phyloP scores from a whole-genome alignment of 2,113 vertebrate genomes.

The Oncorhynchus kisutch region DNA sequence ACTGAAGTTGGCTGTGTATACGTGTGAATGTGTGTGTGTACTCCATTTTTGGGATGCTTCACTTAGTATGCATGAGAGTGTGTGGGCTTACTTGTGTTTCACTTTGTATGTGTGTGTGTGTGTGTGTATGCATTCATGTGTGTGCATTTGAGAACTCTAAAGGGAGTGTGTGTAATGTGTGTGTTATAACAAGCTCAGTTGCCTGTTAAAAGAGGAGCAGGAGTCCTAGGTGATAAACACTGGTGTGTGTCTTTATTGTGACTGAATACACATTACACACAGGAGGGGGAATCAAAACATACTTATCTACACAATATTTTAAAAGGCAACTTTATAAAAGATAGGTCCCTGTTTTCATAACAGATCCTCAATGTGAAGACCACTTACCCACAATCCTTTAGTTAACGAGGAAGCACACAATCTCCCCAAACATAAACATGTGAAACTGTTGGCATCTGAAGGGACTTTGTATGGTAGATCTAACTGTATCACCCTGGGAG shows the following conservation, averaged over 20 bases:
- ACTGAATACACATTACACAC: conserved; percentile 68
- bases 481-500: conserved; percentile 24
- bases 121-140: not conserved
- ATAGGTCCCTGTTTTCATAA: conserved; percentile 20
- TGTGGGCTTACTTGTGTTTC: not conserved
- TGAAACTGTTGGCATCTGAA: conserved; percentile 32
- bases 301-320: conserved; percentile 48
- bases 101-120: not conserved
- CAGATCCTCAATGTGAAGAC: conserved; percentile 76
- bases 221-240: conserved; percentile 38
- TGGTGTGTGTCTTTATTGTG: conserved; percentile 69
- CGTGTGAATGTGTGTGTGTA: not conserved
- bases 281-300: conserved; percentile 50
- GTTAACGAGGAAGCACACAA: not conserved
- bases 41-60: not conserved
- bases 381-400: conserved; percentile 34
- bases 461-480: conserved; percentile 45
- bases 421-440: conserved; percentile 47
- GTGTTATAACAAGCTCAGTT: not conserved
- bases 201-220: not conserved
- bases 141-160: not conserved
- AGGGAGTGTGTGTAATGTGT: not conserved
- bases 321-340: conserved; percentile 46
- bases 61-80: conserved; percentile 3
- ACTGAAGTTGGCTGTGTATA: conserved; percentile 7